These are phyloP conservation scores for Varecia variegata DNA, from an alignment of 2,797 vertebrate genomes.

Conservation along the genomic window DNA sequence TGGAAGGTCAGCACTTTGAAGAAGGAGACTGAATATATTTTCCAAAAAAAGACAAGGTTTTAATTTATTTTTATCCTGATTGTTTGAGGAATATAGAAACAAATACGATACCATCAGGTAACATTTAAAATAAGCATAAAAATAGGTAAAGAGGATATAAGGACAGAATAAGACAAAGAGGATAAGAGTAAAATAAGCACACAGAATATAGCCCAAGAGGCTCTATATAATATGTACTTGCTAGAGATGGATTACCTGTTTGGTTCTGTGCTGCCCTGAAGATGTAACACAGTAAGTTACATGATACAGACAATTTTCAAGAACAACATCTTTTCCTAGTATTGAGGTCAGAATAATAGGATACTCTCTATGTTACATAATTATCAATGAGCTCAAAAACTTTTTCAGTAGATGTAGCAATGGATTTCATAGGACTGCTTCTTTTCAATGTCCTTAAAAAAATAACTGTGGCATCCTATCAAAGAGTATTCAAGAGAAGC, in stretches of 20 bases:
- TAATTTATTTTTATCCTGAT: constrained; percentile 28
- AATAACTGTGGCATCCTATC: background rate
- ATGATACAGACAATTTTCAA: background rate
- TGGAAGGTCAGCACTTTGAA: constrained; percentile 29
- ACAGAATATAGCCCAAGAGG: background rate
- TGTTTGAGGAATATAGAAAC: background rate
- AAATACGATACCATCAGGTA: background rate
- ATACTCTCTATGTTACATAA: background rate
- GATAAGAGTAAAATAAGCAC: background rate
- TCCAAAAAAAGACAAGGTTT: background rate
- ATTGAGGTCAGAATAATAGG: background rate
- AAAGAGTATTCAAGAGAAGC: constrained; percentile 22
- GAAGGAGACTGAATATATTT: background rate
- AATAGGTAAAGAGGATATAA: background rate
- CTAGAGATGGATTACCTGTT: background rate
- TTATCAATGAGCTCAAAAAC: background rate
- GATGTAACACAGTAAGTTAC: background rate
- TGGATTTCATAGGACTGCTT: background rate
- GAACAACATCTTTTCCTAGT: background rate
- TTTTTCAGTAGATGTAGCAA: background rate
- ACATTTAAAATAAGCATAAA: constrained; percentile 2
- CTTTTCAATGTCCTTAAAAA: background rate
- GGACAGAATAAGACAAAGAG: background rate
- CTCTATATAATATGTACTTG: background rate
- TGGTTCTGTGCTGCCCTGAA: background rate